These are phyloP conservation scores for Pandemis cinnamomeana DNA, from an alignment of 2,888 invertebrate genomes.

Conservation along the genomic window DNA sequence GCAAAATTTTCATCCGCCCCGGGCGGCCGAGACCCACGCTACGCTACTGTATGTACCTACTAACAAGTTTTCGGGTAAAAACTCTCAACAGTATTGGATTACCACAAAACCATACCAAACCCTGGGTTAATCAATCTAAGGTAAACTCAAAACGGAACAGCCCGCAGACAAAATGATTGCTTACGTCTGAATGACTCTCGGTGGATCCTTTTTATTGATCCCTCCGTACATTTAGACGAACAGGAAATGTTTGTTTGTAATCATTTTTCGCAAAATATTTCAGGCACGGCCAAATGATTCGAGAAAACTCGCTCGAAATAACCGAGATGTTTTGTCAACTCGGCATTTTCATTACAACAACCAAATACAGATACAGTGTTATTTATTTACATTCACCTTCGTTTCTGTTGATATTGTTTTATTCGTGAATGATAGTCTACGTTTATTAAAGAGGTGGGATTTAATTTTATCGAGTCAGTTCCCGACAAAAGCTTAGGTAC, in stretches of 20 bases:
- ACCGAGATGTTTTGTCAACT: slow-evolving; percentile 20
- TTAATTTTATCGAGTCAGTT: too few species aligned
- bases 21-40: too few species aligned
- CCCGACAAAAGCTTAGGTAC: too few species aligned
- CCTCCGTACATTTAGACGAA: slow-evolving; percentile 17
- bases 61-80: not conserved
- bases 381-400: not conserved
- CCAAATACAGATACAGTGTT: not conserved
- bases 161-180: slow-evolving; percentile 27
- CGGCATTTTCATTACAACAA: not conserved
- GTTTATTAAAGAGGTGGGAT: too few species aligned
- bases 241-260: slow-evolving; percentile 9
- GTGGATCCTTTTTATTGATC: slow-evolving; percentile 18
- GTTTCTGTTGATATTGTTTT: not conserved
- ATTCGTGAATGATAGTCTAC: not conserved
- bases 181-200: slow-evolving; percentile 28
- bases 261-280: slow-evolving; percentile 16
- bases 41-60: too few species aligned
- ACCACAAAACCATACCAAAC: slow-evolving; percentile 23
- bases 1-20: too few species aligned
- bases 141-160: slow-evolving; percentile 22
- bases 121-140: slow-evolving; percentile 36
- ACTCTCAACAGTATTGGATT: slow-evolving; percentile 33
- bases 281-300: not conserved
- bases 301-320: slow-evolving; percentile 8